Evolutionary conservation across 2,113 vertebrate genomes (phyloP).

Genomic region (Motacilla alba): DNA sequence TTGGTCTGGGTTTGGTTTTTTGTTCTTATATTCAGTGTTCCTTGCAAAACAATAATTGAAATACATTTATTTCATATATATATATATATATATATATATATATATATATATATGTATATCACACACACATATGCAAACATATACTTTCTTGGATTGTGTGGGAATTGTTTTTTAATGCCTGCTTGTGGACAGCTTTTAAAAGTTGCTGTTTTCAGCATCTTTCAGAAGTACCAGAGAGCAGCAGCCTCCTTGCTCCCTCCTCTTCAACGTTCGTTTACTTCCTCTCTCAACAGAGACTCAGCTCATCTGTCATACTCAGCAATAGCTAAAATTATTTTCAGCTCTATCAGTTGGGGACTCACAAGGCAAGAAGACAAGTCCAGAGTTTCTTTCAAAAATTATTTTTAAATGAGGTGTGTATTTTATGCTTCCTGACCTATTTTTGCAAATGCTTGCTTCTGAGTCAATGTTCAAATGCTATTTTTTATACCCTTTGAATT

Average conservation of each 20-base stretch:
- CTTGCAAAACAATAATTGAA: background rate
- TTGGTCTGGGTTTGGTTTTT: background rate
- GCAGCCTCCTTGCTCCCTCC: background rate
- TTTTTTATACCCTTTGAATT: background rate
- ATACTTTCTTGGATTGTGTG: background rate
- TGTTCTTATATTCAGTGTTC: background rate
- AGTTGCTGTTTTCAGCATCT: background rate
- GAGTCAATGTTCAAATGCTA: background rate
- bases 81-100: no score
- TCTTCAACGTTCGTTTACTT: background rate
- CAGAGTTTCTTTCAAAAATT: background rate
- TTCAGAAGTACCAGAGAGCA: background rate
- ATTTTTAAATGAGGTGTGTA: background rate
- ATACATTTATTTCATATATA: background rate
- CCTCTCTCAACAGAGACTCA: background rate
- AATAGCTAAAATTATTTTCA: background rate
- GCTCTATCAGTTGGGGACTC: background rate
- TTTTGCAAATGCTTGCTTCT: background rate
- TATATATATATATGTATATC: background rate
- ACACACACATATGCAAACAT: fast-evolving
- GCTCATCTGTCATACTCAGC: background rate
- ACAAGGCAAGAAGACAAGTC: background rate
- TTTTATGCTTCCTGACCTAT: background rate
- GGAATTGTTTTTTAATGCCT: background rate
- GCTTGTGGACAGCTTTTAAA: background rate